phyloP scores from a whole-genome alignment of 1,140 invertebrate genomes.

The Lasioglossum albipes region DNA sequence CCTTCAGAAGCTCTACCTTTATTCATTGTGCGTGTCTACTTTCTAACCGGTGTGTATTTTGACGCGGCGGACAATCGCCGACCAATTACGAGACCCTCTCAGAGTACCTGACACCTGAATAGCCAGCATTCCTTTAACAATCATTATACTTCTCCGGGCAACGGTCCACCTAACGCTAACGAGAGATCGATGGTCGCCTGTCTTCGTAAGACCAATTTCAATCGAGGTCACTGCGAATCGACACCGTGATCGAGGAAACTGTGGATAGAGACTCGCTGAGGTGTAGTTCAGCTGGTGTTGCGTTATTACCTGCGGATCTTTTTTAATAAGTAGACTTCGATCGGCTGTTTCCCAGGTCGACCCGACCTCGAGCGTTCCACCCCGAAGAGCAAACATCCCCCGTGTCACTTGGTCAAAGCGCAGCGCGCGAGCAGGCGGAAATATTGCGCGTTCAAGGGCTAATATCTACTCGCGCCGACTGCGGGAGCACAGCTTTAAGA shows the following conservation, averaged over 20 bases:
- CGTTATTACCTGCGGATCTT: too few relatives aligned
- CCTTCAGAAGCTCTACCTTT: slow-evolving; percentile 38
- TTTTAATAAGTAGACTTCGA: background rate
- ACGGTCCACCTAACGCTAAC: slow-evolving; percentile 35
- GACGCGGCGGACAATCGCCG: slow-evolving; percentile 63
- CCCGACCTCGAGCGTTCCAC: background rate
- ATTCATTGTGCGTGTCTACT: slow-evolving; percentile 36
- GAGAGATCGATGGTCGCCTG: slow-evolving; percentile 60
- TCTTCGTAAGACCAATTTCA: background rate
- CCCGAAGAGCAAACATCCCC: background rate
- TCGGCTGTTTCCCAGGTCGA: background rate
- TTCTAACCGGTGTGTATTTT: slow-evolving; percentile 58
- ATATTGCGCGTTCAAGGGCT: slow-evolving; percentile 42
- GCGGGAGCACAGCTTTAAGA: slow-evolving; percentile 52
- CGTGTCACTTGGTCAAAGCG: background rate
- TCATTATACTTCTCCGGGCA: slow-evolving; percentile 42
- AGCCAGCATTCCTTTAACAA: slow-evolving; percentile 46
- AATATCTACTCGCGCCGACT: slow-evolving; percentile 32
- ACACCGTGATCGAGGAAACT: too few relatives aligned
- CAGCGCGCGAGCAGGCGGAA: background rate
- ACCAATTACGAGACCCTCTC: slow-evolving; percentile 63
- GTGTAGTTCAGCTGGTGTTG: too few relatives aligned
- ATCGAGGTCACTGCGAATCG: background rate
- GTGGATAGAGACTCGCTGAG: too few relatives aligned
- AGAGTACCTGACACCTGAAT: slow-evolving; percentile 38